Conservation (phyloP, 2,888 invertebrate species). For the Chrysolina americana region DNA sequence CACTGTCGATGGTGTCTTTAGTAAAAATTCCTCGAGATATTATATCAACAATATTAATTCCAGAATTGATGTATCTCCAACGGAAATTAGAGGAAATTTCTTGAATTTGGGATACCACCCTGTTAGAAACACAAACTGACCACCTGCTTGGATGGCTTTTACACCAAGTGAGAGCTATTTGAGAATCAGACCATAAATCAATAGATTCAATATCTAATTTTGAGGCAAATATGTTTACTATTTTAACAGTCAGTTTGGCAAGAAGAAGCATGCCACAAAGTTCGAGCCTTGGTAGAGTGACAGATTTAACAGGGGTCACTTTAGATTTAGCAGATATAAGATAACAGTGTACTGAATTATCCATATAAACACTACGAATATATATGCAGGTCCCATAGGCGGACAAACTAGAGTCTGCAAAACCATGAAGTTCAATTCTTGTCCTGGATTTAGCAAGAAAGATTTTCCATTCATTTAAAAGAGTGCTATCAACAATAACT, state of each 20-base stretch:
- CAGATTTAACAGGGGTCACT: not conserved
- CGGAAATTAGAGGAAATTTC: no score
- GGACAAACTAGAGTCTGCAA: not conserved
- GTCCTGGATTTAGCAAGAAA: not conserved
- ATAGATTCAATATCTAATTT: constrained; percentile 27
- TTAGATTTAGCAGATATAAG: not conserved
- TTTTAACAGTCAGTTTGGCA: not conserved
- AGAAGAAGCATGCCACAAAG: not conserved
- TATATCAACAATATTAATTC: constrained; percentile 5
- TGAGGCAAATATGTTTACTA: not conserved
- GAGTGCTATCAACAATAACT: not conserved
- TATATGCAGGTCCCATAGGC: not conserved
- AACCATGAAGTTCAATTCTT: not conserved
- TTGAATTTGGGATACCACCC: constrained; percentile 27
- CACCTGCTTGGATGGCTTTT: not conserved
- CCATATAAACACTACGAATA: not conserved
- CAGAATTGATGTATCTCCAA: constrained; percentile 22
- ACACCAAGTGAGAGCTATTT: constrained; percentile 14
- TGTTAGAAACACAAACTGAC: not conserved
- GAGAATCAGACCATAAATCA: constrained; percentile 19
- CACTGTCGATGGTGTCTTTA: not conserved
- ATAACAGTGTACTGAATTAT: not conserved
- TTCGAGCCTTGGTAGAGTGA: not conserved
- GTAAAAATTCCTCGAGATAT: constrained; percentile 9
- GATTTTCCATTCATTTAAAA: not conserved